A percentile compares a stretch with the other conserved stretches of the same genome.
phyloP scores from a whole-genome alignment of 2,113 vertebrate genomes.

The Tylochromis polylepis region DNA sequence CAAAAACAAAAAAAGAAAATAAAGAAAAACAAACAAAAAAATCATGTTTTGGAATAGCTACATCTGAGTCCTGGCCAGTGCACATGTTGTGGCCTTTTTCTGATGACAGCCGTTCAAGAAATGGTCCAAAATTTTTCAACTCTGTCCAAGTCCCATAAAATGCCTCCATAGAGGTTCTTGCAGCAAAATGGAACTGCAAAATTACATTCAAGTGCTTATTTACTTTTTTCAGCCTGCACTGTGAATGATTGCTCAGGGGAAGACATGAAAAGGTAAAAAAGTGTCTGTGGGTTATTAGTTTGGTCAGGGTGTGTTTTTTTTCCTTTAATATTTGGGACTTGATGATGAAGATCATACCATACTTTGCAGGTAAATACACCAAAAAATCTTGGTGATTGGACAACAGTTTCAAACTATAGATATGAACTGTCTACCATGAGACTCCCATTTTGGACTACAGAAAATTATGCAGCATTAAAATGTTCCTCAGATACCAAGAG shows the following conservation, averaged over 20 bases:
- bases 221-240: background rate
- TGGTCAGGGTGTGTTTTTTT: background rate
- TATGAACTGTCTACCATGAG: background rate
- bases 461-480: background rate
- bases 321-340: background rate
- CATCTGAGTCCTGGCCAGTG: background rate
- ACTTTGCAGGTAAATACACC: background rate
- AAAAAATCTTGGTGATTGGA: background rate
- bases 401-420: background rate
- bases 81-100: background rate
- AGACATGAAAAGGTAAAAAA: background rate
- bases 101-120: background rate
- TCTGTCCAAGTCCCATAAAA: background rate
- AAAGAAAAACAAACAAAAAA: background rate
- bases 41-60: background rate
- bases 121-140: background rate
- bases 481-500: background rate
- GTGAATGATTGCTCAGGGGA: background rate
- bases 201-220: background rate
- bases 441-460: background rate
- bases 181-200: background rate
- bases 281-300: background rate
- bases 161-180: background rate
- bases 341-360: background rate
- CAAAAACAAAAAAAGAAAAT: background rate